A percentile compares a stretch with the other conserved stretches of the same genome.
phyloP scores from a whole-genome alignment of 1,140 invertebrate species.

The Drosophila parabipectinata region DNA sequence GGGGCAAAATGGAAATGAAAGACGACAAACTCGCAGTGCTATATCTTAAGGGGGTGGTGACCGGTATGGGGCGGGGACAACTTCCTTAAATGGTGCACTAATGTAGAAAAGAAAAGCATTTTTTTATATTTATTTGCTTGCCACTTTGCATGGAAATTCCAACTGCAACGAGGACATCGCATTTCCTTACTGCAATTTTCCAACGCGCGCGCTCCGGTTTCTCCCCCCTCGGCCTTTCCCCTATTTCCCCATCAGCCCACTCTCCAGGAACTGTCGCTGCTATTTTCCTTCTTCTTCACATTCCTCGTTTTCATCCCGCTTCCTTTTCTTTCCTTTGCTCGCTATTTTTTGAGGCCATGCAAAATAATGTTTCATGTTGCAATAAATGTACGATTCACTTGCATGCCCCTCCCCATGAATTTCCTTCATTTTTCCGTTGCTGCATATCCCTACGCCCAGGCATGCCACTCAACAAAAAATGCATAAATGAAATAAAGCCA shows the following conservation, averaged over 20 bases:
- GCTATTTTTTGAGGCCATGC: constrained; percentile 75
- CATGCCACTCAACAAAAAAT: constrained; percentile 46
- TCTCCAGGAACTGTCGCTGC: constrained; percentile 1
- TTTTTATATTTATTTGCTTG: constrained; percentile 71
- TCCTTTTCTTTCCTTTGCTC: constrained; percentile 21
- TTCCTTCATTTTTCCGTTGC: constrained; percentile 31
- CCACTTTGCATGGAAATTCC: constrained; percentile 67
- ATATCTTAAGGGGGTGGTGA: constrained; percentile 15
- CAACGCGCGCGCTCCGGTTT: constrained; percentile 62
- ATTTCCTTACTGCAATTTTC: constrained; percentile 77
- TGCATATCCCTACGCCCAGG: constrained; percentile 25
- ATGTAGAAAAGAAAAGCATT: constrained; percentile 72
- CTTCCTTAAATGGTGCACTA: constrained; percentile 77
- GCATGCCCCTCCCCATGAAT: constrained; percentile 13
- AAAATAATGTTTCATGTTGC: constrained; percentile 83
- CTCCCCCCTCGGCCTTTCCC: background rate
- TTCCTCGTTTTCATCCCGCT: constrained; percentile 19
- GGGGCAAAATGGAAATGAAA: constrained; percentile 51
- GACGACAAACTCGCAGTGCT: constrained; percentile 46
- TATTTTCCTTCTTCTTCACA: constrained; percentile 22
- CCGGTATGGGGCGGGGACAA: constrained; percentile 16
- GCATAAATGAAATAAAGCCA: constrained; percentile 44
- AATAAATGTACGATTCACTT: constrained; percentile 76
- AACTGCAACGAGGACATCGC: constrained; percentile 69
- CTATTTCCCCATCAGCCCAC: background rate